These are phyloP conservation scores for Zenarchopterus dispar DNA, from an alignment of 2,797 vertebrate genomes.

Conservation along the genomic window DNA sequence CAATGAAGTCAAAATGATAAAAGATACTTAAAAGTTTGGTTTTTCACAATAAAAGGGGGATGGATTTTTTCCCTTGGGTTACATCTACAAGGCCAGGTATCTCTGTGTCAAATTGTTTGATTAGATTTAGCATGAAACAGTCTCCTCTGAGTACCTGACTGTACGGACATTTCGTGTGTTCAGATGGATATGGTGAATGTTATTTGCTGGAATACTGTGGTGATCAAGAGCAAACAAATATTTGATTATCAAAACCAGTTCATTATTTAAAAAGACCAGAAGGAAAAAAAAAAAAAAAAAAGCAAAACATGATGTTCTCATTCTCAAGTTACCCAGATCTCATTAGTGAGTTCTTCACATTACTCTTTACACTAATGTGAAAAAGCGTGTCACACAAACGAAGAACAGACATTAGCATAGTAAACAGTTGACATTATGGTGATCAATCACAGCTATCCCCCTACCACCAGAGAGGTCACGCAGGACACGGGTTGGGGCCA, in stretches of 20 bases:
- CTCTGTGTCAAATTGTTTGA: conserved; percentile 57
- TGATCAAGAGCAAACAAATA: conserved; percentile 26
- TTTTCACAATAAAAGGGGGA: conserved; percentile 55
- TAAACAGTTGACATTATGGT: conserved; percentile 22
- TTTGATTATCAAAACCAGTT: background rate
- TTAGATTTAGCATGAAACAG: conserved; percentile 40
- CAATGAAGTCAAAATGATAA: conserved; percentile 11
- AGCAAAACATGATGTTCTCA: background rate
- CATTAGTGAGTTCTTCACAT: too few species aligned
- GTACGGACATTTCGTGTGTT: conserved; percentile 43
- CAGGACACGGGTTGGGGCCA: conserved; percentile 64
- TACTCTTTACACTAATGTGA: too few species aligned
- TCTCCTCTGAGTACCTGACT: conserved; percentile 33
- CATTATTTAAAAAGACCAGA: background rate
- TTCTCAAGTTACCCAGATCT: background rate
- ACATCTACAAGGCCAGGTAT: conserved; percentile 52
- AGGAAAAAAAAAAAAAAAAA: background rate
- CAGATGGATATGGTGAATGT: conserved; percentile 44
- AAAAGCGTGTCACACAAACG: conserved; percentile 8
- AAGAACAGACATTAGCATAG: conserved; percentile 22
- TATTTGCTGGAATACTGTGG: conserved; percentile 31
- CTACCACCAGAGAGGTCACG: conserved; percentile 51
- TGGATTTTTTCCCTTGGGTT: conserved; percentile 59
- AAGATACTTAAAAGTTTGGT: conserved; percentile 39
- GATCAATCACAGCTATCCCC: conserved; percentile 52